Evolutionary conservation across 2,113 vertebrate species (phyloP), one percentile per base, ranked within the genome.

Genomic region (Chascanopsetta lugubris): DNA sequence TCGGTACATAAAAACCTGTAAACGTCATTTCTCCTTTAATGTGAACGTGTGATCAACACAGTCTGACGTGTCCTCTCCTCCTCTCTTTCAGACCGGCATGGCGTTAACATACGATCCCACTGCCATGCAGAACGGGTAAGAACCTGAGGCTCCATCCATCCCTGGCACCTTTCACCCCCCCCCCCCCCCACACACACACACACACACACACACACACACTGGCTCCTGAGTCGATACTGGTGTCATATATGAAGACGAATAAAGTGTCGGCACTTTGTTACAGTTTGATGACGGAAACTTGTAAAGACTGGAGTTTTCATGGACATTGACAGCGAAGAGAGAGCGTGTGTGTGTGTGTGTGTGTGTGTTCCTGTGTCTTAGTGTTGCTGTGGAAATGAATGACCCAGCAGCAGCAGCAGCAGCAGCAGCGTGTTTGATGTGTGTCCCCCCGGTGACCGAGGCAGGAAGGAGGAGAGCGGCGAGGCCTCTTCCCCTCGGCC

Each of bases 121-220:
- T 83, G 95, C 95, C 90, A 94, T 98, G 92, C 97, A 98, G 92
- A 98, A 98, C 73, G 97, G 96, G 97, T 98, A 94, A 95, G 95
- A 88, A 49, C 42, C 32, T 21, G 22, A 64, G 22, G 4, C 22
- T 63, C 78, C 45, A 66, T 82, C 62, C 69, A 59, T 81, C 67
- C 61, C 60, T 83, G 67, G 74, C 81, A 76, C 61, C 69, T 21
- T 12, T 49, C 76, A 83, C 85, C 79, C n/a, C n/a, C n/a, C n/a
- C n/a, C n/a, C n/a, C n/a, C n/a, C n/a, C n/a, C n/a, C n/a, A n/a
- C n/a, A n/a, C n/a, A n/a, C n/a, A n/a, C n/a, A n/a, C n/a, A n/a
- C n/a, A n/a, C n/a, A n/a, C n/a, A n/a, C n/a, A n/a, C n/a, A n/a
- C n/a, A 69, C 62, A 77, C 83, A 79, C 76, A 21, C 69, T 73